Percentiles rank a stretch among this genome's conserved stretches.
phyloP scores from a whole-genome alignment of 2,113 vertebrate species.

The Triplophysa siluroides region DNA sequence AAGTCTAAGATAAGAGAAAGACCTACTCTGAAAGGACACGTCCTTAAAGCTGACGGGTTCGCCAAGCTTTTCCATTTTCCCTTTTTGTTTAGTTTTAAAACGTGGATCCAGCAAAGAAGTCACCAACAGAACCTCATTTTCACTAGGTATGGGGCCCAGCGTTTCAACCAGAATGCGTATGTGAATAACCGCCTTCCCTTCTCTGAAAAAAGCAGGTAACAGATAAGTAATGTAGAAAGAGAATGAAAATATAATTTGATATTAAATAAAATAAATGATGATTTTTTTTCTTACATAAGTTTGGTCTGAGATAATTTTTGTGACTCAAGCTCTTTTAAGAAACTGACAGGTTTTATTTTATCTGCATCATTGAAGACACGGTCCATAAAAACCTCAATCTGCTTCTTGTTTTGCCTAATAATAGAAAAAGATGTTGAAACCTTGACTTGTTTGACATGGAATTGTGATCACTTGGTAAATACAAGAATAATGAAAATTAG shows the following conservation, averaged over 20 bases:
- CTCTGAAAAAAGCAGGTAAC: slow-evolving; percentile 1
- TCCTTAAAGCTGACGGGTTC: slow-evolving; percentile 28
- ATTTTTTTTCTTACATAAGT: too few species aligned
- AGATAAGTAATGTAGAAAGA: too few species aligned
- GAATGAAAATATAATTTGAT: too few species aligned
- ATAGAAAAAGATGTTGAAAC: background rate
- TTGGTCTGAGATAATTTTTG: background rate
- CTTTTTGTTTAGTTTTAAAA: background rate
- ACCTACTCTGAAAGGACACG: slow-evolving; percentile 33
- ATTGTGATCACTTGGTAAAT: too few species aligned
- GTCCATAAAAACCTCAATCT: background rate
- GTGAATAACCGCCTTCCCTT: slow-evolving; percentile 33
- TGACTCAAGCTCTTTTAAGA: background rate
- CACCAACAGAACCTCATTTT: background rate
- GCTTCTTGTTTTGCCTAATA: background rate
- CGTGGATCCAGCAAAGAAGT: background rate
- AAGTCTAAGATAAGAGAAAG: background rate
- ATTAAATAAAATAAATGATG: too few species aligned
- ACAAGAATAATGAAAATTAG: too few species aligned
- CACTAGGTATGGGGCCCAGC: slow-evolving; percentile 11
- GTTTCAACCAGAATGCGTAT: slow-evolving; percentile 42
- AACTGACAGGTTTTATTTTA: background rate
- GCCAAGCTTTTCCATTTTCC: background rate
- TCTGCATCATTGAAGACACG: background rate
- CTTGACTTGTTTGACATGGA: background rate